These are phyloP conservation scores for Zaprionus taronus DNA, from an alignment of 1,140 invertebrate genomes.

Conservation along the genomic window DNA sequence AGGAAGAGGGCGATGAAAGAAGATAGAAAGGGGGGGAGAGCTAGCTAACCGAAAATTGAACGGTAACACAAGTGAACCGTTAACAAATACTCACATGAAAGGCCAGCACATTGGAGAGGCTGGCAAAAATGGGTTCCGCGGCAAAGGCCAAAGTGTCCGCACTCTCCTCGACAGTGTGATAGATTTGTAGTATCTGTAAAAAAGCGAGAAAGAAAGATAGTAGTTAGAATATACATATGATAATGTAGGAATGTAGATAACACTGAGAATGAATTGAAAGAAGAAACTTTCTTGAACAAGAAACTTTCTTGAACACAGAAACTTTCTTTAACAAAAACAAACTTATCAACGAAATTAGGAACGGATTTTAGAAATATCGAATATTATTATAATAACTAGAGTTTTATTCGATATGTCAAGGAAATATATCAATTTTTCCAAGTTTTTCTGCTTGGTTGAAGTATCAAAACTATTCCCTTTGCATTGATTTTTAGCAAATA, in stretches of 20 bases:
- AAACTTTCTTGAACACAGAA: no score
- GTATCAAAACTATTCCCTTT: no score
- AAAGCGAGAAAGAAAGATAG: background rate
- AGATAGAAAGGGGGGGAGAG: background rate
- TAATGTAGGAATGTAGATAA: no score
- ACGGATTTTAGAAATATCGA: no score
- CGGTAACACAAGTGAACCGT: slow-evolving; percentile 17
- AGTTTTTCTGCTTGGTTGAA: no score
- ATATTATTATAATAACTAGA: no score
- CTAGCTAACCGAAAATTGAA: background rate
- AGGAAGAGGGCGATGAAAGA: background rate
- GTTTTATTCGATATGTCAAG: no score
- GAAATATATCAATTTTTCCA: no score
- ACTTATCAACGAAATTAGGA: no score
- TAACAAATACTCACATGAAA: slow-evolving; percentile 86
- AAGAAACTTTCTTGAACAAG: no score
- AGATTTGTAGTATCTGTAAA: slow-evolving; percentile 88
- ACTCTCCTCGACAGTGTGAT: slow-evolving; percentile 92
- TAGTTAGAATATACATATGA: background rate
- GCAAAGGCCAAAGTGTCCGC: slow-evolving; percentile 95
- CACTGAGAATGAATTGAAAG: no score
- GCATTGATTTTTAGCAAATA: background rate
- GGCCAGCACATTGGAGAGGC: slow-evolving; percentile 94
- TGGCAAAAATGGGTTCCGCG: slow-evolving; percentile 94
- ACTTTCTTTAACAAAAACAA: no score